Conservation (phyloP, 1,140 invertebrate genomes). For the Leptonema lineaticorne region DNA sequence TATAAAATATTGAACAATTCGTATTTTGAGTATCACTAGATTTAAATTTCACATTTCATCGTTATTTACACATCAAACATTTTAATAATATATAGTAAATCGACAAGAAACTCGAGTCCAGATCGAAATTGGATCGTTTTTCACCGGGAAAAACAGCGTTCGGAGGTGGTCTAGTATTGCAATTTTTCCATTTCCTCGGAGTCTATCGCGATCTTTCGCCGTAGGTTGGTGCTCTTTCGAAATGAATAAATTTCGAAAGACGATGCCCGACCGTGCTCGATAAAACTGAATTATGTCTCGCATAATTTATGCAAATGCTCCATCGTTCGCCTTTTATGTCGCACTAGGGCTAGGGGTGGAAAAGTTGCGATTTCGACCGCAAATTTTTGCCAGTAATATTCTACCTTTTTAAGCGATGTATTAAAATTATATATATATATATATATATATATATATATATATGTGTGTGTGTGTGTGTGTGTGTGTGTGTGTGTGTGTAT, state of each 20-base stretch:
- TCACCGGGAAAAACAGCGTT: background rate
- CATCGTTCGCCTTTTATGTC: no score
- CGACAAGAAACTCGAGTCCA: no score
- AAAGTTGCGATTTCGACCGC: slow-evolving; percentile 5
- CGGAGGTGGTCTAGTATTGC: no score
- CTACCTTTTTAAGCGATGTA: background rate
- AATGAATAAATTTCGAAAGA: slow-evolving; percentile 12
- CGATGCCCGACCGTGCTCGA: background rate
- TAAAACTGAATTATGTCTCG: slow-evolving; percentile 26
- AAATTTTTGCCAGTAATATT: background rate
- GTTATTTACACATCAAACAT: no score
- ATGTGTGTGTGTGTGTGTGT: background rate
- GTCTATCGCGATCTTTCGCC: background rate
- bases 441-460: background rate
- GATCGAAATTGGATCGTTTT: background rate
- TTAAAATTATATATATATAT: background rate
- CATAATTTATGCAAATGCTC: slow-evolving; percentile 20
- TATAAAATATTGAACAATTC: no score
- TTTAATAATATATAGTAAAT: no score
- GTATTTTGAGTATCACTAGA: no score
- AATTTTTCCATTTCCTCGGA: slow-evolving; percentile 9
- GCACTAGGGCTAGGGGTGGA: background rate
- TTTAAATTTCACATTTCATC: no score
- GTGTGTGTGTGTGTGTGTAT: background rate
- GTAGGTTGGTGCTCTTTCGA: background rate